A percentile compares a stretch with the other conserved stretches of the same genome.
These are phyloP conservation scores for Delia radicum DNA, from an alignment of 1,140 invertebrate genomes.

Conservation along the genomic window DNA sequence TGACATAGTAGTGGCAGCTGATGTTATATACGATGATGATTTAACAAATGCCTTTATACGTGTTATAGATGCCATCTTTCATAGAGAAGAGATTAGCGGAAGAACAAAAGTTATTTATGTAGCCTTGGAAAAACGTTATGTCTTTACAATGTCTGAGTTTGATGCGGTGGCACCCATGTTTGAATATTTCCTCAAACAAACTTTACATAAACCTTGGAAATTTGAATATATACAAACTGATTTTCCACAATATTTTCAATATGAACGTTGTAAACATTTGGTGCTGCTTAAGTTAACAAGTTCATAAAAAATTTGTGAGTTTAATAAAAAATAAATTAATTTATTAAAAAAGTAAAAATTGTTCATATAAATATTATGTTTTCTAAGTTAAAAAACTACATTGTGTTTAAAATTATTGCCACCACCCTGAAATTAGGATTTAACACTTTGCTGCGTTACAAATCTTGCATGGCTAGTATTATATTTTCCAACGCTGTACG, in stretches of 20 bases:
- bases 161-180: constrained; percentile 81
- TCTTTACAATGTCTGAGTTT: constrained; percentile 78
- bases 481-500: constrained; percentile 75
- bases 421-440: background rate
- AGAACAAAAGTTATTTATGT: constrained; percentile 66
- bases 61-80: constrained; percentile 70
- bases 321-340: constrained; percentile 19
- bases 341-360: constrained; percentile 9
- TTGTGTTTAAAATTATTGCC: background rate
- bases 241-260: constrained; percentile 81
- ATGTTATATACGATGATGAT: constrained; percentile 85
- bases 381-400: background rate
- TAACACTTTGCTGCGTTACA: constrained; percentile 41
- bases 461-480: constrained; percentile 75
- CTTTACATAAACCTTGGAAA: constrained; percentile 57
- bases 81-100: constrained; percentile 57
- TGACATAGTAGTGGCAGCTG: constrained; percentile 72
- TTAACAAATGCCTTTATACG: constrained; percentile 80
- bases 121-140: constrained; percentile 82
- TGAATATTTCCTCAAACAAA: constrained; percentile 71
- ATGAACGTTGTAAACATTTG: constrained; percentile 75
- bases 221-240: constrained; percentile 67
- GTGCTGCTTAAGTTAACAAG: constrained; percentile 70
- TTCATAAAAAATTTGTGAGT: constrained; percentile 12
- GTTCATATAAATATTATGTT: constrained; percentile 3